Evolutionary conservation across 2,797 vertebrate species (phyloP), one percentile per base, ranked within the genome.

Genomic region (Apodemus agrarius): DNA sequence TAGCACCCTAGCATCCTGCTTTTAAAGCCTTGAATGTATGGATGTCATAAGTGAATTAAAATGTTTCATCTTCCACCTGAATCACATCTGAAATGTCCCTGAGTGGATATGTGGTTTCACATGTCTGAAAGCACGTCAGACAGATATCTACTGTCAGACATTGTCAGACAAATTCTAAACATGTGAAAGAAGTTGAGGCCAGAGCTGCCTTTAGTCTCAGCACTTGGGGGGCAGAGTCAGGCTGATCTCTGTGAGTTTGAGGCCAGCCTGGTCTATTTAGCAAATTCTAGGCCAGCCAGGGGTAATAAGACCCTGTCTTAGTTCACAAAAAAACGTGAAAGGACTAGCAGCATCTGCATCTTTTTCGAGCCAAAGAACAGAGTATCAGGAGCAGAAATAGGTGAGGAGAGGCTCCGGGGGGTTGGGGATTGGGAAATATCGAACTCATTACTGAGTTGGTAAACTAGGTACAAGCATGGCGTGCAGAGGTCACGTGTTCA

Each of bases 401-500:
- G 31, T 63, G 46, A 92, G 90, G 69, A 94, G 63, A 65, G 79
- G 69, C 89, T 89, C 74, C 79, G 0, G 59, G 67, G 63, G 34
- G 54, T 19, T 79, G 81, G 16, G 95, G 75, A 59, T 34, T 88
- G 57, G 75, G 78, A 34, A 93, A 93, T 29, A 91, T 80, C 90
- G 75, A 93, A 75, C 57, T 94, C 84, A 85, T 93, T 79, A 93
- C 65, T 94, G 19, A 84, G 84, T 93, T 43, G 82, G 90, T 87
- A 63, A 76, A 52, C 49, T 80, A 46, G 72, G 79, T 80, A 24
- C 59, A 92, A 90, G 61, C 57, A n/a, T 94, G 88, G 93, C 84
- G 81, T 84, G 92, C 97, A 94, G 81, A 89, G 40, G 79, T 5
- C 22, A 90, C 81, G 94, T 97, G 96, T 89, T 91, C 90, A 67